phyloP scores from a whole-genome alignment of 2,113 vertebrate species.

The Shinisaurus crocodilurus region DNA sequence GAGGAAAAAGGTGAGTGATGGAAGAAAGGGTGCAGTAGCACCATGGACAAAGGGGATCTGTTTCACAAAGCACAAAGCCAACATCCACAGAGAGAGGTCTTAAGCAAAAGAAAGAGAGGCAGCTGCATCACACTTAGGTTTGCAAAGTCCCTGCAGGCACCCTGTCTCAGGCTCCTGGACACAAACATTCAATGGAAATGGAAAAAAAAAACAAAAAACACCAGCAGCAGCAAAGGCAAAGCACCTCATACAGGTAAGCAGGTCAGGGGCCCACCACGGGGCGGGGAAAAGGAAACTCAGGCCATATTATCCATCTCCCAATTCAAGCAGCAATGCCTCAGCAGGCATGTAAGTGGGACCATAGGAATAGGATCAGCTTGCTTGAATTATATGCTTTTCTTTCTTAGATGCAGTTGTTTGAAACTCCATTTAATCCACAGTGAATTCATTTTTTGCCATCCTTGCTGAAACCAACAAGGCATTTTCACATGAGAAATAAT shows the following conservation, averaged over 20 bases:
- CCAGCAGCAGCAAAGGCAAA: too few relatives aligned
- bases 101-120: background rate
- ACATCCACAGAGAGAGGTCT: background rate
- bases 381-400: conserved; percentile 19
- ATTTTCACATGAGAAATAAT: conserved; percentile 45
- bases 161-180: background rate
- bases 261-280: background rate
- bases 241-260: background rate
- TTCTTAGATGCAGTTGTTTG: conserved; percentile 46
- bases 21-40: background rate
- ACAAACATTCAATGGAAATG: background rate
- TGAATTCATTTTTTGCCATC: too few relatives aligned
- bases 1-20: background rate
- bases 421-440: too few relatives aligned
- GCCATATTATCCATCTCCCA: background rate
- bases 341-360: background rate
- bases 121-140: background rate
- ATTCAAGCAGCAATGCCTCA: background rate
- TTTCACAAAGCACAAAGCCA: background rate
- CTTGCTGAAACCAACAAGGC: too few relatives aligned
- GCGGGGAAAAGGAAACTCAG: background rate
- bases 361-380: too few relatives aligned
- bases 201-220: too few relatives aligned
- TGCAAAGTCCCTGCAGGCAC: background rate
- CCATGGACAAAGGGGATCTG: background rate